Evolutionary conservation across 2,113 vertebrate genomes (phyloP).

Genomic region (Phoxinus phoxinus): DNA sequence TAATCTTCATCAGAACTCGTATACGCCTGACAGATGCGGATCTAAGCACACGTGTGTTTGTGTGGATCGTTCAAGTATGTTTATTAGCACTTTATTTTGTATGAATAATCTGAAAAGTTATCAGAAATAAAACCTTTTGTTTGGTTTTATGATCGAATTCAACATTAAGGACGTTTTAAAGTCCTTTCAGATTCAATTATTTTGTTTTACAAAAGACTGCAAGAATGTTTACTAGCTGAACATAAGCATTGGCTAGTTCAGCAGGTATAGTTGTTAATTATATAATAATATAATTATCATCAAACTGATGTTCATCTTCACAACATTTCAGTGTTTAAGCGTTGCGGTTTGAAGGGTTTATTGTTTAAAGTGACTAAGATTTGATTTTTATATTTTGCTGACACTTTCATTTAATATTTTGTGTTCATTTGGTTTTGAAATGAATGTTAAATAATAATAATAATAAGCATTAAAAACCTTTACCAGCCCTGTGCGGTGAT

Average conservation of each 20-base stretch:
- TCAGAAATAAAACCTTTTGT: neutral
- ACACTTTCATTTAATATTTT: constrained; percentile 16
- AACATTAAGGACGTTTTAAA: neutral
- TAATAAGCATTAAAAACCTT: constrained; percentile 14
- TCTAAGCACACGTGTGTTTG: neutral
- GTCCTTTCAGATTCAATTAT: neutral
- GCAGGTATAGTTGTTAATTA: neutral
- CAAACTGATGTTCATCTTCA: neutral
- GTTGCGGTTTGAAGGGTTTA: neutral
- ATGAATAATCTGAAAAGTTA: constrained; percentile 31
- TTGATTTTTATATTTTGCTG: constrained; percentile 19
- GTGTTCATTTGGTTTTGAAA: constrained; percentile 37
- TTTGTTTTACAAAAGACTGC: neutral
- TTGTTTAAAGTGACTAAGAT: constrained; percentile 24
- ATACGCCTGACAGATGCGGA: neutral
- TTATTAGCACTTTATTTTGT: constrained; percentile 77
- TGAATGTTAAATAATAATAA: constrained; percentile 28
- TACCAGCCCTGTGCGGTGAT: neutral
- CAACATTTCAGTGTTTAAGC: neutral
- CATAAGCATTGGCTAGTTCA: neutral
- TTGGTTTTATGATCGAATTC: neutral
- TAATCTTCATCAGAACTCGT: neutral
- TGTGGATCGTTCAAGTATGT: constrained; percentile 56
- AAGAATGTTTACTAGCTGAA: neutral
- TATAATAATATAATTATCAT: no score